Conservation (phyloP, 2,888 invertebrate species). For the Biston stratarius region DNA sequence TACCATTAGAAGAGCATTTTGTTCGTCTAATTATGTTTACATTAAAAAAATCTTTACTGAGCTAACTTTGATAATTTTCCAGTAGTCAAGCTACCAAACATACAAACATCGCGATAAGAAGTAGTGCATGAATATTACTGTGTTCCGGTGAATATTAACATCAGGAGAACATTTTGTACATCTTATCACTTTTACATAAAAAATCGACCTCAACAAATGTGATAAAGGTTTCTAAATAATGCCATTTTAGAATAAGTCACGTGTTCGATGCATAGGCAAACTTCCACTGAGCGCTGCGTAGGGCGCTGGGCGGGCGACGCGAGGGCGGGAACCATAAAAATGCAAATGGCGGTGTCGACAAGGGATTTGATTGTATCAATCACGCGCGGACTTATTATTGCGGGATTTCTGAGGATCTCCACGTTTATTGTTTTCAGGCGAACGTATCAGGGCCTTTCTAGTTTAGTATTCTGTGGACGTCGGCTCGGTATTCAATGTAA, state of each 20-base stretch:
- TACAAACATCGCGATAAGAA: no score
- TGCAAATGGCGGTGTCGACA: constrained; percentile 88
- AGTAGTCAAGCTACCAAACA: no score
- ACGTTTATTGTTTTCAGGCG: constrained; percentile 68
- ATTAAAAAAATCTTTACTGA: no score
- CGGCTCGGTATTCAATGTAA: constrained; percentile 14
- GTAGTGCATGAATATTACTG: no score
- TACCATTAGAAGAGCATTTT: no score
- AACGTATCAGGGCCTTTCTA: constrained; percentile 14
- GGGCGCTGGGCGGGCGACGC: constrained; percentile 47
- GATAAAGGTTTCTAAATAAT: neutral
- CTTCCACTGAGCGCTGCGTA: neutral
- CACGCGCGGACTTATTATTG: constrained; percentile 77
- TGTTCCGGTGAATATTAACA: no score
- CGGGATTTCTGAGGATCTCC: constrained; percentile 66
- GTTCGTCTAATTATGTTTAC: no score
- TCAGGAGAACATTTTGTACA: no score
- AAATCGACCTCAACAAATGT: no score
- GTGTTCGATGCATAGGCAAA: constrained; percentile 4
- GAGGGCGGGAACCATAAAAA: constrained; percentile 76
- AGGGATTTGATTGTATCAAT: constrained; percentile 82
- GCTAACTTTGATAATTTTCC: no score
- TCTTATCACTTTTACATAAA: no score
- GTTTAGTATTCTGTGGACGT: constrained; percentile 11
- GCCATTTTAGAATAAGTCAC: neutral